Base-by-base conservation (phyloP, 1,140 invertebrate species). In the Dufourea novaeangliae region DNA sequence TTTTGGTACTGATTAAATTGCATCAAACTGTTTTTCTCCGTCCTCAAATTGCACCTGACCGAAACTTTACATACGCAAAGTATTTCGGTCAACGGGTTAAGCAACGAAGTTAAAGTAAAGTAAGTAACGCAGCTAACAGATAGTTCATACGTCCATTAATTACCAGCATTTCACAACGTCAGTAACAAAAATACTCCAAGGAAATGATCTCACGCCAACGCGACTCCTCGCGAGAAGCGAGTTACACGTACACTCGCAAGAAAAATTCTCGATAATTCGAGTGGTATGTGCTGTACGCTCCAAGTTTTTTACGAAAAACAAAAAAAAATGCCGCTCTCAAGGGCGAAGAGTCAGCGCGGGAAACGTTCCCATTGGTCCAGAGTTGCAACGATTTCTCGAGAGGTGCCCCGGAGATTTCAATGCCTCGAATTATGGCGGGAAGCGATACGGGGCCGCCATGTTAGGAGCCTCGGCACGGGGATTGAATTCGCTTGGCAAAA, bases 371-470 rank as follows among this genome's bases (percentile, higher is more conserved):
- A 88, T 89, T 89, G 86, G 85, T 20, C 37, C 64, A 8, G 29
- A 5, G 29, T 62, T 59, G 57, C 72, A 52, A 82, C 79, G 87
- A 79, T 78, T 86, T 84, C 84, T 78, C 67, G 25, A 34, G 54
- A 62, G 46, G 25, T 29, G 62, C 12, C n/a, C 3, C 17, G 79
- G 83, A 73, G 74, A 87, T 84, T 84, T 83, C 85, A 80, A 87
- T 83, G 86, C 86, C 81, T 62, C 69, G 79, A 76, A 84, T 87
- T 59, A 50, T 75, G 83, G 83, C 72, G 83, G 67, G 79, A 82
- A 79, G 83, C 69, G 29, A 64, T 12, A 22, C 32, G 1, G 54
- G 10, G 20, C 34, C 25, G 67, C 68, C 75, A 78, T 78, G 11
- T 64, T 66, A n/a, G 32, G n/a, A 32, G 4, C 25, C 29, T 7